Conservation (phyloP, 2,113 vertebrate species). For the Entomyzon cyanotis region DNA sequence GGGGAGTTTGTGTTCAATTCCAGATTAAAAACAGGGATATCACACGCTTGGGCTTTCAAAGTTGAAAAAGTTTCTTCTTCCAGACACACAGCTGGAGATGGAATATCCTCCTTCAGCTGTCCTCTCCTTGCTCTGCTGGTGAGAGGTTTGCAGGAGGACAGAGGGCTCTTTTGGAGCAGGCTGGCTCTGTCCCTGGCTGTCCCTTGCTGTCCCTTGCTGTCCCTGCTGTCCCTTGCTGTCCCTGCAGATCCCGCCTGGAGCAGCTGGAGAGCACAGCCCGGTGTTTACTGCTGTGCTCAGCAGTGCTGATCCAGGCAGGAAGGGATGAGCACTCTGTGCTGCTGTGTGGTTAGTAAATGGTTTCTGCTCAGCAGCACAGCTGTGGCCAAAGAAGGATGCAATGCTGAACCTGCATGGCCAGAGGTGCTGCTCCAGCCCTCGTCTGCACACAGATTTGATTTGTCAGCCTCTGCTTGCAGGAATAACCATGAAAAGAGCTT, state of each 20-base stretch:
- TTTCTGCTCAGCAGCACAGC: constrained; percentile 13
- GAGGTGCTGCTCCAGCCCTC: constrained; percentile 1
- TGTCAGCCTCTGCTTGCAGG: background rate
- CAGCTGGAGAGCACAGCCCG: background rate
- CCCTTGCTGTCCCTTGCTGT: background rate
- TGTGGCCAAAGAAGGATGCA: constrained; percentile 42
- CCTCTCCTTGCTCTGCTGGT: background rate
- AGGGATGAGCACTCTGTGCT: background rate
- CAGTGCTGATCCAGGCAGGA: constrained; percentile 44
- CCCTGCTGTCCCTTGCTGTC: no score
- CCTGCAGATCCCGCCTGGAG: background rate
- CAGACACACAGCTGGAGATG: background rate
- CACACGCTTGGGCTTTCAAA: background rate
- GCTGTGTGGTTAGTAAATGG: constrained; percentile 24
- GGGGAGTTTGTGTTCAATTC: background rate
- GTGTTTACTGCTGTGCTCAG: constrained; percentile 22
- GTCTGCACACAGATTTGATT: background rate
- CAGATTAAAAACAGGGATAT: background rate
- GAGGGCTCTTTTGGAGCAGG: background rate
- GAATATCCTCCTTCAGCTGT: background rate
- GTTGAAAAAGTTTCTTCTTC: background rate
- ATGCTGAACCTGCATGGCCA: background rate
- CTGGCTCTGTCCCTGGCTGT: background rate
- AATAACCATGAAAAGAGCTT: background rate
- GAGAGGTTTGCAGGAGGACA: background rate